phyloP scores from a whole-genome alignment of 2,888 invertebrate genomes.

The Dynastes maya region DNA sequence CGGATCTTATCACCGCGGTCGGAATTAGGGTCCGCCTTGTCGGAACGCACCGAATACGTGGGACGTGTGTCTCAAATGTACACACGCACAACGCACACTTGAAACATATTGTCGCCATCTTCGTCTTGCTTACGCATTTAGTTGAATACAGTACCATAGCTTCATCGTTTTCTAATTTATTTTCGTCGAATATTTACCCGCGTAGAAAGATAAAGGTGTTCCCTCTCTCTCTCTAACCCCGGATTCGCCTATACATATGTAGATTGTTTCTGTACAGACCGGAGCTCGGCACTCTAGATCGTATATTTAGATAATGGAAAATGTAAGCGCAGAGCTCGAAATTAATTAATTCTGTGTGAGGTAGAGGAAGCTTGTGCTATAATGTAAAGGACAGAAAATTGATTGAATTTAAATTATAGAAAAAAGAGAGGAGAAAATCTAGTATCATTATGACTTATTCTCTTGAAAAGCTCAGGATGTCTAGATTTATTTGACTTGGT shows the following conservation, averaged over 20 bases:
- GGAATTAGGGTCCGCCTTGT: slow-evolving; percentile 51
- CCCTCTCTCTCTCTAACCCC: too few relatives aligned
- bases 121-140: background rate
- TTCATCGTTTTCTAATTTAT: background rate
- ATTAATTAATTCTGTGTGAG: slow-evolving; percentile 50
- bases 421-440: too few relatives aligned
- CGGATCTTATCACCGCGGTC: slow-evolving; percentile 51
- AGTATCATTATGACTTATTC: too few relatives aligned
- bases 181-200: background rate
- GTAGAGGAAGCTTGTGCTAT: slow-evolving; percentile 8
- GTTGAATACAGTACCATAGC: background rate
- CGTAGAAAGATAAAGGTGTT: too few relatives aligned
- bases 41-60: slow-evolving; percentile 33
- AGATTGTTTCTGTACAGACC: background rate
- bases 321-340: slow-evolving; percentile 42
- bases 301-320: slow-evolving; percentile 46
- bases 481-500: too few relatives aligned
- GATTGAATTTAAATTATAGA: slow-evolving; percentile 1
- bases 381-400: background rate
- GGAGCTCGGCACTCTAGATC: slow-evolving; percentile 47
- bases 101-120: background rate
- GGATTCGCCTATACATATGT: background rate
- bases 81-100: too few relatives aligned
- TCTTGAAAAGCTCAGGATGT: too few relatives aligned
- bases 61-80: background rate